Conservation (phyloP, 2,797 vertebrate genomes). For the Aselliscus stoliczkanus region DNA sequence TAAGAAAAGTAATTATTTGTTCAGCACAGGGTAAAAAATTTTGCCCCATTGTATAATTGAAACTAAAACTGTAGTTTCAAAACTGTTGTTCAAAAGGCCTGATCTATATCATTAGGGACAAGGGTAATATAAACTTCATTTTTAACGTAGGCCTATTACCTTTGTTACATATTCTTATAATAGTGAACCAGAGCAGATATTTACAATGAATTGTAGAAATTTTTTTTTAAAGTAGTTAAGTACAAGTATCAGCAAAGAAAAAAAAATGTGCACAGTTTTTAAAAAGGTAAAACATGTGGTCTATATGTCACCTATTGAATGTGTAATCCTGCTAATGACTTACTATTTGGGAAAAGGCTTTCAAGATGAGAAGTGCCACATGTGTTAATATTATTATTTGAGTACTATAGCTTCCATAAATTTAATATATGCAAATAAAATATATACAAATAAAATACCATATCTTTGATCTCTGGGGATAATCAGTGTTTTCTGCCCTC, state of each 20-base stretch:
- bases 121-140: neutral
- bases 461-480: conserved; percentile 37
- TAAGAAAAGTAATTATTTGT: conserved; percentile 25
- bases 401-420: neutral
- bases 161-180: neutral
- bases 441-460: conserved; percentile 9
- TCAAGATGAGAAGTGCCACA: conserved; percentile 32
- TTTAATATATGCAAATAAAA: conserved; percentile 6
- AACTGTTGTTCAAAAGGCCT: neutral
- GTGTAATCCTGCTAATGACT: conserved; percentile 50
- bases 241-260: neutral
- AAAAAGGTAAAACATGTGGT: neutral
- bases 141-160: neutral
- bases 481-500: conserved; percentile 31
- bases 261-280: neutral
- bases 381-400: conserved; percentile 40
- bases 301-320: neutral
- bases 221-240: neutral
- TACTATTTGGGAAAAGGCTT: conserved; percentile 44
- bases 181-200: neutral
- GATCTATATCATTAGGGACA: neutral
- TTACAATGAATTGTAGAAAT: neutral
- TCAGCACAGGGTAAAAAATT: neutral
- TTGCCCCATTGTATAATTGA: conserved; percentile 17
- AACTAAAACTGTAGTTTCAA: neutral